Conservation (phyloP, 1,140 invertebrate species). For the Vollenhovia emeryi region DNA sequence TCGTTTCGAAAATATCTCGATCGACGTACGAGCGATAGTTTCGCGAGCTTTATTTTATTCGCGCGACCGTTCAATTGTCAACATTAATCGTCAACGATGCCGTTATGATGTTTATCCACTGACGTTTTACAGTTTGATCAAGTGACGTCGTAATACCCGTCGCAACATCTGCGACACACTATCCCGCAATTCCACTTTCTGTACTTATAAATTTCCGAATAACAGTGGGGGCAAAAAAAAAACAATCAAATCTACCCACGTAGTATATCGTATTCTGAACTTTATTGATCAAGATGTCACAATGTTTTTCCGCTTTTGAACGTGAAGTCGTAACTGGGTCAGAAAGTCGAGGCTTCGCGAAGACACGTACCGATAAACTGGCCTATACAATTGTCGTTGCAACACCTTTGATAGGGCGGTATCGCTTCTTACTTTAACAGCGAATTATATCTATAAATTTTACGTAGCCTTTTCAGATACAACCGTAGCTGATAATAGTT, state of each 20-base stretch:
- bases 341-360: neutral
- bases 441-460: neutral
- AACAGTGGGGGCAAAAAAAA: conserved; percentile 21
- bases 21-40: neutral
- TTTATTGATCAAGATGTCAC: conserved; percentile 48
- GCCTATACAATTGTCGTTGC: neutral
- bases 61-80: neutral
- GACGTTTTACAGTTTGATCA: neutral
- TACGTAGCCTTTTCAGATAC: neutral
- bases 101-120: neutral
- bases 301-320: conserved; percentile 53
- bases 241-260: conserved; percentile 45
- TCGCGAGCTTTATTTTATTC: neutral
- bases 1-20: neutral
- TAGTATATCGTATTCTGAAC: conserved; percentile 37
- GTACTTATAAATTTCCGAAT: conserved; percentile 29
- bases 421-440: neutral
- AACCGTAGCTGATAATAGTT: neutral
- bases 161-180: neutral
- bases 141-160: neutral
- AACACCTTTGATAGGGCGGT: neutral
- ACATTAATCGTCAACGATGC: neutral
- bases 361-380: conserved; percentile 38
- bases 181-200: neutral
- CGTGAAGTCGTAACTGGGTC: conserved; percentile 38